A percentile compares a stretch with the other conserved stretches of the same genome.
Conservation (phyloP, 2,797 vertebrate genomes). For the Typhlichthys eigenmanni region DNA sequence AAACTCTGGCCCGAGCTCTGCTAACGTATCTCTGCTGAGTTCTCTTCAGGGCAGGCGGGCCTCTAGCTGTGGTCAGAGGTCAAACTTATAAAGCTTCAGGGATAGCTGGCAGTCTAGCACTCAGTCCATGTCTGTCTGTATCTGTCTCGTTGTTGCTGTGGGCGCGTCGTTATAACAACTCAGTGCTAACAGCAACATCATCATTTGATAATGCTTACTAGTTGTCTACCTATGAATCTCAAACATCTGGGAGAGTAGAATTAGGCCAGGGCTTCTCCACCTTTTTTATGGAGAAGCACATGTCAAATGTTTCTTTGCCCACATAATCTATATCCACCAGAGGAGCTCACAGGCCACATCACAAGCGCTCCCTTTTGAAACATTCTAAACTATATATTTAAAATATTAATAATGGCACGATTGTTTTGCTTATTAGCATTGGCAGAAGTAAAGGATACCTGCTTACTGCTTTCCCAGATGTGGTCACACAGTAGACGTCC, state of each 20-base stretch:
- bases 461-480: constrained; percentile 40
- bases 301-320: too few species aligned
- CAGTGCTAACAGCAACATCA: too few species aligned
- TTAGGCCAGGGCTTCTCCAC: too few species aligned
- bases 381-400: too few species aligned
- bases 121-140: constrained; percentile 34
- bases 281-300: too few species aligned
- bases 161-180: constrained; percentile 1
- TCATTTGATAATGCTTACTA: too few species aligned
- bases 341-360: too few species aligned
- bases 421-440: constrained; percentile 56
- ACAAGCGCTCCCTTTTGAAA: too few species aligned
- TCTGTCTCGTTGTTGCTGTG: constrained; percentile 20
- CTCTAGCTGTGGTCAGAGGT: constrained; percentile 45
- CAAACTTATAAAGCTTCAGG: constrained; percentile 61
- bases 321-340: too few species aligned
- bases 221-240: too few species aligned
- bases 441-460: constrained; percentile 28
- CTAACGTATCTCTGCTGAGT: constrained; percentile 34
- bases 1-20: constrained; percentile 46
- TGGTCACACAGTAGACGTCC: constrained; percentile 46
- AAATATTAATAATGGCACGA: too few species aligned
- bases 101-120: constrained; percentile 53
- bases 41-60: constrained; percentile 26
- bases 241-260: too few species aligned